Percentiles rank a stretch among this genome's conserved stretches.
phyloP scores from a whole-genome alignment of 2,113 vertebrate species.

The Laterallus jamaicensis region DNA sequence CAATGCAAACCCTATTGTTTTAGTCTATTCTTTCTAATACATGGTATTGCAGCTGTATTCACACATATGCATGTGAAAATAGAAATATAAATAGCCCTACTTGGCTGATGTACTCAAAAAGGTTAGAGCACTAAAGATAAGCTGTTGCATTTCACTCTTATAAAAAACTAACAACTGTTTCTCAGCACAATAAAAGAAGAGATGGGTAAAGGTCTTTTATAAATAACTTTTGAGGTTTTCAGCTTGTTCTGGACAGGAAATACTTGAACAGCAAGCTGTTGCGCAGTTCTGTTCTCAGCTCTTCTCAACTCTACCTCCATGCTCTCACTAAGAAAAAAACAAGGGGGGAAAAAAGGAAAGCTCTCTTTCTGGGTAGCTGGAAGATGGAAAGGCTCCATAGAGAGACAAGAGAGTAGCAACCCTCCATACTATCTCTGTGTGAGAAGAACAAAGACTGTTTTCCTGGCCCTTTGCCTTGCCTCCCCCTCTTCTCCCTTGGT shows the following conservation, averaged over 20 bases:
- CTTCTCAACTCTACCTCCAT: not conserved
- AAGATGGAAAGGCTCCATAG: not conserved
- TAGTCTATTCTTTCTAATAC: not conserved
- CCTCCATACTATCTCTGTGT: not conserved
- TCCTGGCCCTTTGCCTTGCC: constrained; percentile 23
- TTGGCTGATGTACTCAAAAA: not conserved
- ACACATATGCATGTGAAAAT: not conserved
- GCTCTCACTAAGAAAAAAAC: not conserved
- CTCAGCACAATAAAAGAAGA: not conserved
- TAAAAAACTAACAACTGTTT: not conserved
- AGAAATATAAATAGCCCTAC: not conserved
- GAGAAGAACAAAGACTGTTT: constrained; percentile 38
- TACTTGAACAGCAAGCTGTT: not conserved
- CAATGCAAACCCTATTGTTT: not conserved
- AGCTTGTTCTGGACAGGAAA: constrained; percentile 3
- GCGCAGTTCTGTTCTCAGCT: not conserved
- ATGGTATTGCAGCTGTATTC: not conserved
- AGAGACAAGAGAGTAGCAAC: constrained; percentile 21
- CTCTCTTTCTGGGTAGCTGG: not conserved
- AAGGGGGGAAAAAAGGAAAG: not conserved
- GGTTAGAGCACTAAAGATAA: not conserved
- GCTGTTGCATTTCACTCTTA: not conserved
- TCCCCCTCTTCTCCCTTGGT: not conserved
- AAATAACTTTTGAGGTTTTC: constrained; percentile 6
- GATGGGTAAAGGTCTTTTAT: not conserved